Evolutionary conservation across 2,888 invertebrate species (phyloP), one percentile per base, ranked within the genome.

Genomic region (Amblyjoppa fuscipennis): DNA sequence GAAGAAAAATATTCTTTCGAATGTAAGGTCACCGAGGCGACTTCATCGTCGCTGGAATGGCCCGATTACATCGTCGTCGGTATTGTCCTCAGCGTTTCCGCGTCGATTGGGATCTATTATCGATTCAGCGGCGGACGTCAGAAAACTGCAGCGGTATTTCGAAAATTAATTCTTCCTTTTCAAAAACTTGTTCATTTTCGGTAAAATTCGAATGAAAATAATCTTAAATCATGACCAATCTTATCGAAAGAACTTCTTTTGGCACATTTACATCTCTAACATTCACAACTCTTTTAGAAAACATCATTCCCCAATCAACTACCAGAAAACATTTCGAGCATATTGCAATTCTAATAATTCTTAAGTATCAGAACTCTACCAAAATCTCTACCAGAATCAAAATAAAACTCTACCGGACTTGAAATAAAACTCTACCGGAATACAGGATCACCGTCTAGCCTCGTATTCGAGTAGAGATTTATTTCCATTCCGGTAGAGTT

Each of bases 101-200:
- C 97, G 1, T 94, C 94, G 0, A 98, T 98, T 88, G 98, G 98
- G 6, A 91, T 98, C 53, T 98, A 98, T 92, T 98, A 97, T 94
- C 96, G 98, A 82, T 97, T 98, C 91, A 97, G 97, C 51, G 98
- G 98, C 31, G 98, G 97, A 20, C 96, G 96, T 93, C 98, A 98
- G 94, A 97, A 96, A 94, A 98, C 98, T 2, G 96, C 97, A 75
- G 96, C 97, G 95, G 97, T 97, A 78, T 16, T 20, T 31, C 9
- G 28, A 59, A 25, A 28, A 28, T 25, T 0, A 49, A 5, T 28
- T 34, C 28, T 25, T 2, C 68, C 13, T 1, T 45, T 25, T 3
- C n/a, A 16, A 64, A 56, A 66, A 4, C 3, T 34, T 34, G 16
- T 59, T 59, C 11, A 13, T 28, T 28, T 59, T 20, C 13, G 25